These are phyloP conservation scores for Arnoldichthys spilopterus DNA, from an alignment of 2,797 vertebrate genomes.

Conservation along the genomic window DNA sequence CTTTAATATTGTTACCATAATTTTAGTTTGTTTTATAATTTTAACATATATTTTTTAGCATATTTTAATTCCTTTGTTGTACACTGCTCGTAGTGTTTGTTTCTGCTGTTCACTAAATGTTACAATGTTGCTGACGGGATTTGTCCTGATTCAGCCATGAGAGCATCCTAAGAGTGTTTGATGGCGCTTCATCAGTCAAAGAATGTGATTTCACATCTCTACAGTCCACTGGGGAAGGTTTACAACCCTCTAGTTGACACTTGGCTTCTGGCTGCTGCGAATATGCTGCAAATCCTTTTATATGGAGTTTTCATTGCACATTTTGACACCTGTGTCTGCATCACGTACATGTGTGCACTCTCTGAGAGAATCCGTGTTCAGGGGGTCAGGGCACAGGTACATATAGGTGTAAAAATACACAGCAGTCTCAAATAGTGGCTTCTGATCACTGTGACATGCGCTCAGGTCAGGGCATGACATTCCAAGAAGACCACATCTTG, in stretches of 20 bases:
- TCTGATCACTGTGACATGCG: no score
- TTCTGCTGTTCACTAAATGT: background rate
- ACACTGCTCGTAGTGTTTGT: background rate
- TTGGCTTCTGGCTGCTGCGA: background rate
- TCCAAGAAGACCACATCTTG: no score
- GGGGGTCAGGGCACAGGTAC: no score
- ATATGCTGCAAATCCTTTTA: background rate
- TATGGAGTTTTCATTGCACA: background rate
- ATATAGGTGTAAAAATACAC: no score
- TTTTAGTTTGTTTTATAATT: no score
- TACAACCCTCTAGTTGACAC: background rate
- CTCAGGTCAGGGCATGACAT: no score
- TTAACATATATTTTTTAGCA: background rate
- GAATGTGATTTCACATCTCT: background rate
- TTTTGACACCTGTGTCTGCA: background rate
- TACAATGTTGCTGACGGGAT: background rate
- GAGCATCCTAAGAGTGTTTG: background rate
- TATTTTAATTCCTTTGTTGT: background rate
- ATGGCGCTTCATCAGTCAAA: slow-evolving; percentile 7
- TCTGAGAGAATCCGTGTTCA: no score
- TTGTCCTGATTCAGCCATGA: background rate
- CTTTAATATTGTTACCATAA: no score
- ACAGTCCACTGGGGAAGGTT: background rate
- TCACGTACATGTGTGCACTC: no score
- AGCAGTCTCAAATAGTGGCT: no score